Conservation (phyloP, 1,140 invertebrate genomes). For the Anastrepha ludens region DNA sequence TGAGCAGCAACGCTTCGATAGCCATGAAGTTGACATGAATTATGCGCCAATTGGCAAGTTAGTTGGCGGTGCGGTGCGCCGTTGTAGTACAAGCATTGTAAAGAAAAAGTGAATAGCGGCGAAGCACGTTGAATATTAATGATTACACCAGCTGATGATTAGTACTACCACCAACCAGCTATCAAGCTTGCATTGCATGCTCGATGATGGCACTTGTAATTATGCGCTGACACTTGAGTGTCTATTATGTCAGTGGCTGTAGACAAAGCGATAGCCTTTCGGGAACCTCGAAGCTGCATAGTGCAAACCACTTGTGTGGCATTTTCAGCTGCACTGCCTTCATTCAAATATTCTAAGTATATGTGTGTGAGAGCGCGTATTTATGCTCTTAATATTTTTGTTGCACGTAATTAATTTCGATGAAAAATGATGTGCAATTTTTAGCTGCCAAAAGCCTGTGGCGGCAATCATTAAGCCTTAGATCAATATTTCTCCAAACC, state of each 20-base stretch:
- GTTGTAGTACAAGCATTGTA: not conserved
- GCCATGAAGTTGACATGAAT: conserved; percentile 20
- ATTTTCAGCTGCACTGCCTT: conserved; percentile 1
- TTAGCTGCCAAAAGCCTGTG: conserved; percentile 28
- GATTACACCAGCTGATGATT: conserved; percentile 32
- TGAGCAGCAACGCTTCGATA: not conserved
- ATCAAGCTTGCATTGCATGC: not conserved
- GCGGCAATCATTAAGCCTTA: conserved; percentile 35
- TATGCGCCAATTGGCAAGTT: conserved; percentile 2
- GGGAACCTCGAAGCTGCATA: conserved; percentile 11
- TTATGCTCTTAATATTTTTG: not conserved
- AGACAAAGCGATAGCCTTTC: conserved; percentile 10
- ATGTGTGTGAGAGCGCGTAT: not conserved
- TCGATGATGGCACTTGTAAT: conserved; percentile 31
- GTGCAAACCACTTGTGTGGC: conserved; percentile 28
- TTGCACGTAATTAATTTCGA: conserved; percentile 38
- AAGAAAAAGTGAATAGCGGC: not conserved
- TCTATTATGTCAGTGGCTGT: not conserved
- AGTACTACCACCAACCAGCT: not conserved
- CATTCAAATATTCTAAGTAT: not conserved
- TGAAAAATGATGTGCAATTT: conserved; percentile 43
- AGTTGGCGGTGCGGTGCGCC: too few species aligned
- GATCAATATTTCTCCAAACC: not conserved
- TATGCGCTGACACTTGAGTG: conserved; percentile 37
- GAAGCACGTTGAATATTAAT: conserved; percentile 8